A percentile compares a stretch with the other conserved stretches of the same genome.
Evolutionary conservation across 1,140 invertebrate genomes (phyloP).

Genomic region (Adelges cooleyi): DNA sequence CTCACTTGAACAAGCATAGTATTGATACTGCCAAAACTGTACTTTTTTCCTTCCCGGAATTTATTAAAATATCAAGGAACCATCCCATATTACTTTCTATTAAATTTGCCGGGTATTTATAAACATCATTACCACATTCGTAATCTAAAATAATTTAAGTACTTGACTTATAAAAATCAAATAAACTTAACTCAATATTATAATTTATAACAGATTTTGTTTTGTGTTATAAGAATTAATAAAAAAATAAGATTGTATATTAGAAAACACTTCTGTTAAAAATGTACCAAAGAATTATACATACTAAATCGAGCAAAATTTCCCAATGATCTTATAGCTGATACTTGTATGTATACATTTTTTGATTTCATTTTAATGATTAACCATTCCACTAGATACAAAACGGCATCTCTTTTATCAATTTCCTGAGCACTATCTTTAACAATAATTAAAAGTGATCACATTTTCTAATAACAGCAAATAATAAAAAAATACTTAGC

Average conservation of each 20-base stretch:
- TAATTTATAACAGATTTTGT: no score
- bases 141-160: background rate
- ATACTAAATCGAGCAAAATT: conserved; percentile 16
- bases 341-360: conserved; percentile 6
- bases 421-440: background rate
- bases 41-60: background rate
- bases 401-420: background rate
- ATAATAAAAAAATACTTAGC: background rate
- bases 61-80: conserved; percentile 2
- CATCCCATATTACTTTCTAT: background rate
- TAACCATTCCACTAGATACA: conserved; percentile 23
- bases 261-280: no score
- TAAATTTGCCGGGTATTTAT: background rate
- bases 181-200: no score
- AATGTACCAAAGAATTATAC: no score
- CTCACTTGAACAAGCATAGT: conserved; percentile 14
- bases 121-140: background rate
- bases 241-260: no score
- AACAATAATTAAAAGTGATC: no score
- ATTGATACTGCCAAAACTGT: conserved; percentile 1
- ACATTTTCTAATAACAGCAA: background rate
- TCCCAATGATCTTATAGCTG: background rate
- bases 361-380: conserved; percentile 7
- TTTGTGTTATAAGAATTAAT: no score
- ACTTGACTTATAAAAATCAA: background rate